A percentile compares a stretch with the other conserved stretches of the same genome.
Conservation (phyloP, 2,797 vertebrate genomes). For the Anabas testudineus region DNA sequence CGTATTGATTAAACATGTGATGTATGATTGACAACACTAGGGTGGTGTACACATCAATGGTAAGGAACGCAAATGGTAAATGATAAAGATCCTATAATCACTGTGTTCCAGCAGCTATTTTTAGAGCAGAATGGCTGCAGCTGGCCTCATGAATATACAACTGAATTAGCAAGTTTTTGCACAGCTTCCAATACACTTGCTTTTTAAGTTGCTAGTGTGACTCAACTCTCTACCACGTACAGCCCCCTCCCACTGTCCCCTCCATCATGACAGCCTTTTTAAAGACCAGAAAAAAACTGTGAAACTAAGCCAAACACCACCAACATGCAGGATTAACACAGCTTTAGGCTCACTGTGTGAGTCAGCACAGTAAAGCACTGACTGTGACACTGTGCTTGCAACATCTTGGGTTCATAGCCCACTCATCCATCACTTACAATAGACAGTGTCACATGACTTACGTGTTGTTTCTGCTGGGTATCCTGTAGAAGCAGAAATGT, state of each 20-base stretch:
- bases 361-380: slow-evolving; percentile 40
- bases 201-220: slow-evolving; percentile 22
- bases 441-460: slow-evolving; percentile 3
- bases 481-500: slow-evolving; percentile 49
- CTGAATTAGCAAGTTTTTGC: slow-evolving; percentile 55
- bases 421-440: slow-evolving; percentile 35
- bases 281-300: neutral
- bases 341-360: slow-evolving; percentile 41
- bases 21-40: slow-evolving; percentile 24
- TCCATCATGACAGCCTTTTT: slow-evolving; percentile 2
- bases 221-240: slow-evolving; percentile 9
- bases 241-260: slow-evolving; percentile 3
- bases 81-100: slow-evolving; percentile 57
- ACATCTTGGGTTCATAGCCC: slow-evolving; percentile 32
- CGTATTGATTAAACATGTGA: slow-evolving; percentile 14
- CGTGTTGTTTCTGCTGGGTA: neutral
- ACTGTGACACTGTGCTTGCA: slow-evolving; percentile 25
- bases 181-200: neutral
- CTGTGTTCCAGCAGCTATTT: slow-evolving; percentile 57
- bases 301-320: slow-evolving; percentile 37
- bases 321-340: slow-evolving; percentile 44
- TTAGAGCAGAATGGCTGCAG: slow-evolving; percentile 55
- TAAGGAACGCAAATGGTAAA: slow-evolving; percentile 27
- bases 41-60: slow-evolving; percentile 19
- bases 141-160: slow-evolving; percentile 33